Percentiles rank a stretch among this genome's conserved stretches.
Conservation (phyloP, 2,797 vertebrate species). For the Lerista edwardsae region DNA sequence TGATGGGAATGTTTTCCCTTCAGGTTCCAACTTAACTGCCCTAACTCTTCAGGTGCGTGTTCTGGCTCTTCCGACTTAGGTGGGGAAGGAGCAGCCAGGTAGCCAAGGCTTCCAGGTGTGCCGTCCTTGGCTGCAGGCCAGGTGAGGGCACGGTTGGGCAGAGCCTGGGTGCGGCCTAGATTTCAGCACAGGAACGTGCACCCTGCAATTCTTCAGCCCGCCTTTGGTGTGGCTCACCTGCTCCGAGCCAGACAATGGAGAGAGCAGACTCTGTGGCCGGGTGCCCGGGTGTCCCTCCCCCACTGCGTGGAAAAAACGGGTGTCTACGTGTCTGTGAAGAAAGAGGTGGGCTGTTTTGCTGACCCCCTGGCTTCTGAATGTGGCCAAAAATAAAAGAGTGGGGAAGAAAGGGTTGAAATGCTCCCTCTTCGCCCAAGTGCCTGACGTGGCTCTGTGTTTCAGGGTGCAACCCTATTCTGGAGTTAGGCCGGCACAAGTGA, state of each 20-base stretch:
- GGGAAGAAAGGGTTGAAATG: background rate
- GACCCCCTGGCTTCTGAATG: background rate
- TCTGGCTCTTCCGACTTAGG: background rate
- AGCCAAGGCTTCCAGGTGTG: accelerated
- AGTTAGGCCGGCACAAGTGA: too few relatives aligned
- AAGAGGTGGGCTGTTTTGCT: background rate
- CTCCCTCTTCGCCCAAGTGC: background rate
- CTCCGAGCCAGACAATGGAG: background rate
- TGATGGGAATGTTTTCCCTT: background rate
- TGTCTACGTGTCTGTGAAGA: background rate
- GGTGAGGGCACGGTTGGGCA: background rate
- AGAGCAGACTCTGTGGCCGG: background rate
- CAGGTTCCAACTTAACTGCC: background rate
- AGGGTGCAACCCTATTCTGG: too few relatives aligned
- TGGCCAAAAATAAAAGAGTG: too few relatives aligned
- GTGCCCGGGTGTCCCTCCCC: background rate
- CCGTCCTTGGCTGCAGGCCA: background rate
- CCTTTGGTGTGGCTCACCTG: background rate
- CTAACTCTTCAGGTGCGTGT: background rate
- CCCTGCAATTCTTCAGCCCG: background rate
- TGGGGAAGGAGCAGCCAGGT: background rate
- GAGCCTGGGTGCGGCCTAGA: background rate
- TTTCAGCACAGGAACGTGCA: background rate
- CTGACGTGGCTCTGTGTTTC: background rate
- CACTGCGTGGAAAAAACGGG: too few relatives aligned